These are phyloP conservation scores for Sturnus vulgaris DNA, from an alignment of 2,113 vertebrate species.

Conservation along the genomic window DNA sequence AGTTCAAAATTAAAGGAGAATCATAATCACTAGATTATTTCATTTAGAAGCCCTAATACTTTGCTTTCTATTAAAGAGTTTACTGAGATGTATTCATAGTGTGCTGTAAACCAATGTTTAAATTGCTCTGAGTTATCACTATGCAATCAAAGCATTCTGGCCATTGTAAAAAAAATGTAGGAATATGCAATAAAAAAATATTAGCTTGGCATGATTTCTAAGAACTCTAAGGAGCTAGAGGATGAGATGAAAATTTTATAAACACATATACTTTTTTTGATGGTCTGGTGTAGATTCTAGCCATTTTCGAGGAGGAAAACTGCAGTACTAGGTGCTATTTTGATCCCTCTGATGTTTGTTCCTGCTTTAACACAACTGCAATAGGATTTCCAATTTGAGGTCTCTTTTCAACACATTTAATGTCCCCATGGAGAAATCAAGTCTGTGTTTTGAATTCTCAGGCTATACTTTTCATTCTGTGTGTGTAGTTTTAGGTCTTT, in stretches of 20 bases:
- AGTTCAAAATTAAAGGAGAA: background rate
- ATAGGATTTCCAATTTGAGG: background rate
- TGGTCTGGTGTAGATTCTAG: background rate
- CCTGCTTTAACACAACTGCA: background rate
- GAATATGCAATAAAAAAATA: background rate
- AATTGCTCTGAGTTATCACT: background rate
- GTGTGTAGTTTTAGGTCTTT: background rate
- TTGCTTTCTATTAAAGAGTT: background rate
- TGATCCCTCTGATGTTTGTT: background rate
- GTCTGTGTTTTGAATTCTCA: background rate
- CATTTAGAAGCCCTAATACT: background rate
- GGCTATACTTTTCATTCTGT: background rate
- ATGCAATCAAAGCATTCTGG: background rate
- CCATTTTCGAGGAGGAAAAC: background rate
- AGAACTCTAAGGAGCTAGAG: background rate
- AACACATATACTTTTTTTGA: background rate
- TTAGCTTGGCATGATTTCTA: background rate
- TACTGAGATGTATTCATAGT: background rate
- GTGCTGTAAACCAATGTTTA: background rate
- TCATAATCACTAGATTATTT: background rate
- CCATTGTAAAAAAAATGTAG: background rate
- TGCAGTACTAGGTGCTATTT: background rate
- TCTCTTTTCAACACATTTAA: background rate
- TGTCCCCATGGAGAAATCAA: background rate
- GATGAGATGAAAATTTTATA: background rate